Evolutionary conservation across 2,113 vertebrate species (phyloP).

Genomic region (Hipposideros armiger): DNA sequence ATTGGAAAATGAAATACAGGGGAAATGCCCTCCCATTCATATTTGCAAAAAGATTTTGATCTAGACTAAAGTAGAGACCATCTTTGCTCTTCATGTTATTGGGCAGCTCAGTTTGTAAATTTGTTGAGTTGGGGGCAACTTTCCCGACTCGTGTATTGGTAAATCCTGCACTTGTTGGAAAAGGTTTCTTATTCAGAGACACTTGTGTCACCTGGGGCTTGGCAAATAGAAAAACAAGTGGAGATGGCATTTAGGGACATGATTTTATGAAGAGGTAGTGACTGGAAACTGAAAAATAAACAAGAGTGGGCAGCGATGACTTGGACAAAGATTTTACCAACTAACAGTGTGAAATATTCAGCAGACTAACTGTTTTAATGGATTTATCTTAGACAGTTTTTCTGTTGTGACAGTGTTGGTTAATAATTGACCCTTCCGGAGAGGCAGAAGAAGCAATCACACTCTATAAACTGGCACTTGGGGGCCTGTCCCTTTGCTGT

Average conservation of each 20-base stretch:
- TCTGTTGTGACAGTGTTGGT: constrained; percentile 87
- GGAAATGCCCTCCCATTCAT: background rate
- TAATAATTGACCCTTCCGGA: constrained; percentile 89
- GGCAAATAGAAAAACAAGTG: constrained; percentile 48
- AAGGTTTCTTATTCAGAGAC: background rate
- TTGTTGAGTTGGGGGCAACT: background rate
- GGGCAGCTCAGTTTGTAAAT: background rate
- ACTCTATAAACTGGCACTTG: constrained; percentile 67
- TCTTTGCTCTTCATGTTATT: background rate
- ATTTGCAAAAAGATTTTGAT: constrained; percentile 28
- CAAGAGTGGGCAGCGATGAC: constrained; percentile 79
- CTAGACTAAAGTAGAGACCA: background rate
- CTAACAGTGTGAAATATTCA: constrained; percentile 82
- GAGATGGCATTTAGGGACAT: constrained; percentile 31
- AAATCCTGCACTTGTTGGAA: background rate
- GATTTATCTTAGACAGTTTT: constrained; percentile 88
- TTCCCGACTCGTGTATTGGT: background rate
- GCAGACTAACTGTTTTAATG: constrained; percentile 88
- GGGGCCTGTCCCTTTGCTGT: constrained; percentile 72
- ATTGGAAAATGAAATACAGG: constrained; percentile 23
- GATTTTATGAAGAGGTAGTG: constrained; percentile 73
- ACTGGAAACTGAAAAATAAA: constrained; percentile 66
- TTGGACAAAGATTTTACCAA: constrained; percentile 86
- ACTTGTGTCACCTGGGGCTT: background rate
- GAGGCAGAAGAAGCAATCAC: constrained; percentile 84